phyloP scores from a whole-genome alignment of 2,113 vertebrate genomes.

The Mastomys coucha region DNA sequence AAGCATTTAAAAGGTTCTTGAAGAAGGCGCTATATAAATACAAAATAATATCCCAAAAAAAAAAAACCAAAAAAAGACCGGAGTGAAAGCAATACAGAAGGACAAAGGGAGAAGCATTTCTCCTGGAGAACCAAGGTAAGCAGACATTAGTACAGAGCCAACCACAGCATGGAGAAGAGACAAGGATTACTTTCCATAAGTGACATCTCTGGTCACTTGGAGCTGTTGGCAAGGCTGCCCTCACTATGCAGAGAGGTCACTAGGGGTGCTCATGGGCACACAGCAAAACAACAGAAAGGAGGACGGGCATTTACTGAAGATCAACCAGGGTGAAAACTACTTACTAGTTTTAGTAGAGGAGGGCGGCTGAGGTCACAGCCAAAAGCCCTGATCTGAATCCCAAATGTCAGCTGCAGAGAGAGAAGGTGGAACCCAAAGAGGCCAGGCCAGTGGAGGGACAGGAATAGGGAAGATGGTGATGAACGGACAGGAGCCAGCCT shows the following conservation, averaged over 20 bases:
- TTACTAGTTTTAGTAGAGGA: neutral
- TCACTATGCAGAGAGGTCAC: neutral
- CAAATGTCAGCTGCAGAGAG: neutral
- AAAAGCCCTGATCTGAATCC: neutral
- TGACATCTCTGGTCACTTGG: neutral
- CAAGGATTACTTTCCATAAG: neutral
- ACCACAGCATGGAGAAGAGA: neutral
- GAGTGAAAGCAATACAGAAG: neutral
- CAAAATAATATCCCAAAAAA: too few relatives aligned
- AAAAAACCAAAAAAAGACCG: too few relatives aligned
- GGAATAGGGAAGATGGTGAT: rapidly evolving
- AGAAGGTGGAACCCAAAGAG: neutral
- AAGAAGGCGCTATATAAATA: too few relatives aligned
- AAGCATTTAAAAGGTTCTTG: too few relatives aligned
- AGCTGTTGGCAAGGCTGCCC: neutral
- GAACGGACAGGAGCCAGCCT: neutral
- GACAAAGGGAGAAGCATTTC: constrained; percentile 49
- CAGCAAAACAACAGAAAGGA: neutral
- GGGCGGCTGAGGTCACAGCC: neutral
- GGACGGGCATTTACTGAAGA: neutral
- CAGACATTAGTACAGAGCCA: neutral
- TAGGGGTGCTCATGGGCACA: neutral
- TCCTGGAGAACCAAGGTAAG: constrained; percentile 31
- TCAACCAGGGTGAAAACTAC: neutral
- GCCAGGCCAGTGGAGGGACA: neutral